Percentiles rank a stretch among this genome's conserved stretches.
Evolutionary conservation across 2,888 invertebrate species (phyloP).

Genomic region (Yponomeuta evonymella): DNA sequence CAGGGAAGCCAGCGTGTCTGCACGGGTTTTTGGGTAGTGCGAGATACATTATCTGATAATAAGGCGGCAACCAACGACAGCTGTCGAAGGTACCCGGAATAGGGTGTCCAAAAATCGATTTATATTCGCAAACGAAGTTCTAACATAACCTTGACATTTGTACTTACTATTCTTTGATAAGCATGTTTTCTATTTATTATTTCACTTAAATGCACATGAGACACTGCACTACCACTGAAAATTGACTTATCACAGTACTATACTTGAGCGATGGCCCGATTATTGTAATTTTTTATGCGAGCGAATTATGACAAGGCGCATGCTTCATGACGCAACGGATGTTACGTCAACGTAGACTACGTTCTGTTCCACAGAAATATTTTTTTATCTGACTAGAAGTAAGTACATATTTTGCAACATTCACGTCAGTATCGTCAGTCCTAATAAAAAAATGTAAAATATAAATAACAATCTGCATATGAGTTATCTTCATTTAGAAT

Average conservation of each 20-base stretch:
- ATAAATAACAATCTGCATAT: too few relatives aligned
- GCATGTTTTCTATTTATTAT: conserved; percentile 73
- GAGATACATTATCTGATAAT: conserved; percentile 32
- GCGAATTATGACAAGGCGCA: conserved; percentile 76
- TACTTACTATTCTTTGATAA: conserved; percentile 85
- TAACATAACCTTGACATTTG: conserved; percentile 50
- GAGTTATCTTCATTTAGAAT: too few relatives aligned
- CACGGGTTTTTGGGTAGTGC: neutral
- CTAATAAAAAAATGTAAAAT: too few relatives aligned
- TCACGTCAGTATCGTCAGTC: too few relatives aligned
- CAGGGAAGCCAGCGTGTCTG: neutral
- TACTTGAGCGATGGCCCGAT: conserved; percentile 68
- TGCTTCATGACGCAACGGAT: conserved; percentile 79
- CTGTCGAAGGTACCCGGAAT: conserved; percentile 31
- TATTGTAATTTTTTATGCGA: conserved; percentile 61
- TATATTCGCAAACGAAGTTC: conserved; percentile 49
- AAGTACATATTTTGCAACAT: too few relatives aligned
- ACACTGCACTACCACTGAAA: conserved; percentile 71
- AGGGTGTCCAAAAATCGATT: conserved; percentile 62
- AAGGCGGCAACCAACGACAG: conserved; percentile 34
- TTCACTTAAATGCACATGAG: conserved; percentile 71
- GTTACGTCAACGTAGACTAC: conserved; percentile 68
- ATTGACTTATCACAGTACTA: conserved; percentile 69
- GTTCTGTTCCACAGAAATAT: neutral
- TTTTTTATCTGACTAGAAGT: neutral